phyloP scores from a whole-genome alignment of 2,888 invertebrate genomes.

The Sinelater perroti region DNA sequence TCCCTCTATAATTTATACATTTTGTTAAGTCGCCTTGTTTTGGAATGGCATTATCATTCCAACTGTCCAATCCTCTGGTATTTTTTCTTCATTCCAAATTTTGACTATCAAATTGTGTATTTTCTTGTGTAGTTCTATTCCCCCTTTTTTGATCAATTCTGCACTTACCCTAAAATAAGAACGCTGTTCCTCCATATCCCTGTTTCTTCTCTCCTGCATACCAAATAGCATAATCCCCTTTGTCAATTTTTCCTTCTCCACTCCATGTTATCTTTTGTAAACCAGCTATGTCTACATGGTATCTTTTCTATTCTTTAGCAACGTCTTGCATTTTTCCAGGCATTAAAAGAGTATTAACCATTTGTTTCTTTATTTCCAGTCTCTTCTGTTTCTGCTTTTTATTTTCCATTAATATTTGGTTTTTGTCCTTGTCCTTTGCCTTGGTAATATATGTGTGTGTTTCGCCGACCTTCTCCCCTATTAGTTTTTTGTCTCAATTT shows the following conservation, averaged over 20 bases:
- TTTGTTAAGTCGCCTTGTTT: too few species aligned
- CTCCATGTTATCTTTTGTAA: too few species aligned
- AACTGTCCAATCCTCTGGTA: too few species aligned
- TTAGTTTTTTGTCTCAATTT: constrained; percentile 5
- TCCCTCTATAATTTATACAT: too few species aligned
- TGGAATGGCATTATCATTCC: too few species aligned
- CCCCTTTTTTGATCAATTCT: too few species aligned
- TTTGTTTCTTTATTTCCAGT: constrained; percentile 12
- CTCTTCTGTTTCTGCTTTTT: constrained; percentile 12
- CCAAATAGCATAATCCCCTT: constrained; percentile 19
- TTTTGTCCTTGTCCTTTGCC: constrained; percentile 9
- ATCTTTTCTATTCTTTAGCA: constrained; percentile 10
- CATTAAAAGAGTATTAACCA: constrained; percentile 8
- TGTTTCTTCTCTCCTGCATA: constrained; percentile 11
- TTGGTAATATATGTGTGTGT: constrained; percentile 11
- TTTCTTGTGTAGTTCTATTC: too few species aligned
- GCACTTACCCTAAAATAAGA: constrained; percentile 9
- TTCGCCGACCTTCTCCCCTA: constrained; percentile 1
- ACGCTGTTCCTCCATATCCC: constrained; percentile 18
- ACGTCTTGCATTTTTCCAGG: constrained; percentile 7
- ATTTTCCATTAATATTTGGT: constrained; percentile 9
- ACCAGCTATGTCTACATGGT: constrained; percentile 6
- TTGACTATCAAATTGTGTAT: too few species aligned
- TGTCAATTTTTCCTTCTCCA: constrained; percentile 13
- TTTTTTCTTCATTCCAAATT: too few species aligned